phyloP scores from a whole-genome alignment of 2,113 vertebrate genomes.

The Crotalus viridis region DNA sequence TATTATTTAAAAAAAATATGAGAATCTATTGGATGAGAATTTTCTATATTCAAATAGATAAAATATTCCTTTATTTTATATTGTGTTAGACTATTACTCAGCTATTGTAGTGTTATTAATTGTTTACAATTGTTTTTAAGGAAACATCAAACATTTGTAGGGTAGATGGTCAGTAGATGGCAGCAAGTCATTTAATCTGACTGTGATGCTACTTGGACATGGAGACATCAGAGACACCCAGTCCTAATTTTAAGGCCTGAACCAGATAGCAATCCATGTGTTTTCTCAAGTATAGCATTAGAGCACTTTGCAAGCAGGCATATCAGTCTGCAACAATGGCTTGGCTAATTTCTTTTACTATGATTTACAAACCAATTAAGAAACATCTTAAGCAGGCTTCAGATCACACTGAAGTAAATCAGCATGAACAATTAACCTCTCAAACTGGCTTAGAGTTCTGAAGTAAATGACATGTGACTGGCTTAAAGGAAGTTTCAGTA shows the following conservation, averaged over 20 bases:
- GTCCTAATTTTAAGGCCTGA: constrained; percentile 15
- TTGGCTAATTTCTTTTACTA: background rate
- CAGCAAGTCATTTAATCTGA: constrained; percentile 72
- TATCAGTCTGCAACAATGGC: background rate
- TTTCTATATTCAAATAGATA: background rate
- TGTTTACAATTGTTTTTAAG: constrained; percentile 59
- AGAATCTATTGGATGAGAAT: constrained; percentile 18
- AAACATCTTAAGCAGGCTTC: background rate
- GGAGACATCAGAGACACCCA: background rate
- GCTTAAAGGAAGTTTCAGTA: background rate
- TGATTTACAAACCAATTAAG: constrained; percentile 22
- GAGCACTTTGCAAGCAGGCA: background rate
- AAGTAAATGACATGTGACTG: background rate
- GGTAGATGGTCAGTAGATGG: constrained; percentile 68
- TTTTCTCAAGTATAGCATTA: constrained; percentile 17
- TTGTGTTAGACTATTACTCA: constrained; percentile 19
- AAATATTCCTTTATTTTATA: constrained; percentile 46
- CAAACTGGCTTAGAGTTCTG: background rate
- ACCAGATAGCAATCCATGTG: background rate
- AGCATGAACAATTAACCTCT: background rate
- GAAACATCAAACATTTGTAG: constrained; percentile 58
- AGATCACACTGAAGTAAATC: background rate
- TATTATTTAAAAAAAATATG: constrained; percentile 7
- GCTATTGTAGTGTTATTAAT: constrained; percentile 45
- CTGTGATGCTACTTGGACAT: constrained; percentile 49